Conservation (phyloP, 2,113 vertebrate genomes). For the Eleginops maclovinus region DNA sequence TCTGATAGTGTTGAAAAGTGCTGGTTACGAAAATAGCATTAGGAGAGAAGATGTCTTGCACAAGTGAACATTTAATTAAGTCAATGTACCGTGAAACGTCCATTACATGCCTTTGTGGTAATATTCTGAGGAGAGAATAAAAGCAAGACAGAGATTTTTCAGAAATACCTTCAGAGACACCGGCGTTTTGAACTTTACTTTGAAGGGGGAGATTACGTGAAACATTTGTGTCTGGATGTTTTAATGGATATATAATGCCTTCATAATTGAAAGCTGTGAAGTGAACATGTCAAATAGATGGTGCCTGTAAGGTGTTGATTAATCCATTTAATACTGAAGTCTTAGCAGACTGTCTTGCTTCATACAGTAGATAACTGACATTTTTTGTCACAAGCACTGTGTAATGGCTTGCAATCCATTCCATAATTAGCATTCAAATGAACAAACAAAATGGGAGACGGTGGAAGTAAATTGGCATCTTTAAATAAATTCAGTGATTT, state of each 20-base stretch:
- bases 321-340: conserved; percentile 18
- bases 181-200: background rate
- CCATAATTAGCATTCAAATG: background rate
- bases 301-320: background rate
- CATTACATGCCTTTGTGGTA: conserved; percentile 51
- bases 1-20: conserved; percentile 8
- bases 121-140: conserved; percentile 16
- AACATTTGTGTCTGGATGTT: background rate
- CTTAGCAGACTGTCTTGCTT: background rate
- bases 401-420: background rate
- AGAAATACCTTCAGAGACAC: conserved; percentile 18
- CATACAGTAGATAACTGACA: background rate
- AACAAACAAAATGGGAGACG: background rate
- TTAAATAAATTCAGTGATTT: conserved; percentile 29
- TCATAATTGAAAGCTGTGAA: background rate
- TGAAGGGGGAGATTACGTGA: background rate
- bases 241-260: conserved; percentile 1
- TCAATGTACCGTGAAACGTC: conserved; percentile 41
- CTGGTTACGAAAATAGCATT: conserved; percentile 39
- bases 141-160: background rate
- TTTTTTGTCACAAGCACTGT: background rate
- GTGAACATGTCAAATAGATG: background rate
- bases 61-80: conserved; percentile 59
- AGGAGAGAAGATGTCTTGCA: conserved; percentile 18
- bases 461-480: conserved; percentile 22